These are phyloP conservation scores for Cryptotermes secundus DNA, from an alignment of 1,140 invertebrate species.

Conservation along the genomic window DNA sequence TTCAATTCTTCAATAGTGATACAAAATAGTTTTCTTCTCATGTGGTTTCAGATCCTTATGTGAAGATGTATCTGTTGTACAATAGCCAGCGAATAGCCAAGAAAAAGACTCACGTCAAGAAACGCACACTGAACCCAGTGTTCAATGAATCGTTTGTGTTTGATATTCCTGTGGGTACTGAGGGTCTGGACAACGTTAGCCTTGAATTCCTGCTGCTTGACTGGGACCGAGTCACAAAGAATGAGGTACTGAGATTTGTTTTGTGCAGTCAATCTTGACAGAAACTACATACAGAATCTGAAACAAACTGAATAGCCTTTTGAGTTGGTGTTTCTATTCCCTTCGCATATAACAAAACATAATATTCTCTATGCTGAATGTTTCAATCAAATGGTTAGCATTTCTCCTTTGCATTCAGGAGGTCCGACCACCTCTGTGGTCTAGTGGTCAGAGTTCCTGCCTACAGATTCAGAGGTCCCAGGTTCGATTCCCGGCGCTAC, in stretches of 20 bases:
- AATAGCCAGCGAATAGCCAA: conserved; percentile 97
- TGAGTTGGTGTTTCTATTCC: too few species aligned
- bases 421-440: too few species aligned
- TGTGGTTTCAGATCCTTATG: conserved; percentile 71
- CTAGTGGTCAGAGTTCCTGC: too few species aligned
- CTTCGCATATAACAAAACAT: too few species aligned
- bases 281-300: not conserved
- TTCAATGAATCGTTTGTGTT: conserved; percentile 97
- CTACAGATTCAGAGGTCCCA: too few species aligned
- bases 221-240: conserved; percentile 97
- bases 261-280: not conserved
- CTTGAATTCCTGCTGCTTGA: conserved; percentile 92
- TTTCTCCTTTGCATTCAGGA: too few species aligned
- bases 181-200: conserved; percentile 84
- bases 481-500: too few species aligned
- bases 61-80: conserved; percentile 95
- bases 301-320: too few species aligned
- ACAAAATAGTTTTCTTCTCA: too few species aligned
- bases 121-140: conserved; percentile 94
- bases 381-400: too few species aligned
- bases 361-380: too few species aligned
- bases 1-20: too few species aligned
- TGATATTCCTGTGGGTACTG: conserved; percentile 73
- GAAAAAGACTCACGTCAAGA: conserved; percentile 99
- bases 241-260: conserved; percentile 68